Percentiles rank a stretch among this genome's conserved stretches.
Conservation (phyloP, 2,797 vertebrate genomes). For the Clarias pachynema region DNA sequence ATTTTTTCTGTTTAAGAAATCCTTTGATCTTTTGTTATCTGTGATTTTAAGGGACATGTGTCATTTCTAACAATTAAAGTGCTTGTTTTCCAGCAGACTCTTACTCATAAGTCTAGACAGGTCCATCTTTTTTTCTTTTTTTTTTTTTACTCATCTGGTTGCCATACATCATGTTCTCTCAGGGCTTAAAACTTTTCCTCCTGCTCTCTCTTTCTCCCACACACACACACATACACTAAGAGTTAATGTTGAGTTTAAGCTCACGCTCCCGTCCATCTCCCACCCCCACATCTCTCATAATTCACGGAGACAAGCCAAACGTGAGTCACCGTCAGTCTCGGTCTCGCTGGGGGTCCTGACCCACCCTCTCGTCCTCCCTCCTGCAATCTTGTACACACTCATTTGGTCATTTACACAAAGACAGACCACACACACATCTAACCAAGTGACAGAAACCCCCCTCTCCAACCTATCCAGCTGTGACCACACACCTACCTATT, state of each 20-base stretch:
- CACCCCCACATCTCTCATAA: conserved; percentile 34
- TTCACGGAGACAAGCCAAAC: conserved; percentile 45
- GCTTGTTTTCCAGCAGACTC: conserved; percentile 35
- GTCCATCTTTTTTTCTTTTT: conserved; percentile 10
- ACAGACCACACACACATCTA: conserved; percentile 48
- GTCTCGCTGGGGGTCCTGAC: conserved; percentile 42
- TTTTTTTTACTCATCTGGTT: conserved; percentile 35
- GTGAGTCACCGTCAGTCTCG: conserved; percentile 50
- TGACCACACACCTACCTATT: conserved; percentile 45
- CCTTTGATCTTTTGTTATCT: conserved; percentile 46
- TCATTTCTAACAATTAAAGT: conserved; percentile 55
- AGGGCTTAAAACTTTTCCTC: conserved; percentile 28
- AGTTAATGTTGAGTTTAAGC: conserved; percentile 18
- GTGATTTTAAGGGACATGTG: conserved; percentile 36
- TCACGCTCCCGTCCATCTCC: conserved; percentile 8
- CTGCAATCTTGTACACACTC: conserved; percentile 26
- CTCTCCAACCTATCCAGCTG: neutral
- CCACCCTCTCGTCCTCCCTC: conserved; percentile 14
- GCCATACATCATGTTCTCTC: conserved; percentile 36
- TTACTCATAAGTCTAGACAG: conserved; percentile 36
- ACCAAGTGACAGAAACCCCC: conserved; percentile 39
- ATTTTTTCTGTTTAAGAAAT: conserved; percentile 24
- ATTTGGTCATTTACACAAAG: conserved; percentile 37
- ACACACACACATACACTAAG: neutral
- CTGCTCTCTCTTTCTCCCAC: neutral